Evolutionary conservation across 2,113 vertebrate species (phyloP).

Genomic region (Hucho hucho): DNA sequence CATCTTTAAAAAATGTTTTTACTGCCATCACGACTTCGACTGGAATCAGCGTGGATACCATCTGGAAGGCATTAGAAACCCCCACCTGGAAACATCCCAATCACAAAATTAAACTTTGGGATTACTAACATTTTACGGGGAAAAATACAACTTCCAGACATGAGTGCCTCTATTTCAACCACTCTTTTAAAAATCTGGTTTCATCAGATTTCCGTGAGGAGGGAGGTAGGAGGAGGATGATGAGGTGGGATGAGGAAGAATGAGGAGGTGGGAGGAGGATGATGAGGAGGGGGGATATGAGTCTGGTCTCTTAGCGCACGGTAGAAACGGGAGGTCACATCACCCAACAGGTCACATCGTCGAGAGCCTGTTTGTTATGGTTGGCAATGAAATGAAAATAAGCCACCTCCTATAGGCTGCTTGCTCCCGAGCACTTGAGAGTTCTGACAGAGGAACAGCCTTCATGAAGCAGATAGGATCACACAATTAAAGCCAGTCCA

Average conservation of each 20-base stretch:
- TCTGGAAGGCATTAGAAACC: constrained; percentile 47
- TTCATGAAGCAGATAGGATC: constrained; percentile 6
- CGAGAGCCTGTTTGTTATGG: constrained; percentile 24
- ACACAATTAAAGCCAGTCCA: constrained; percentile 17
- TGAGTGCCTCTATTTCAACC: too few species aligned
- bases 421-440: not conserved
- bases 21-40: constrained; percentile 4
- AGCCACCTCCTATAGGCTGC: not conserved
- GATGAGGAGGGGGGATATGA: too few species aligned
- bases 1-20: too few species aligned
- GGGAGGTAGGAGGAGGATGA: too few species aligned
- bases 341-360: constrained; percentile 16
- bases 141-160: constrained; percentile 24
- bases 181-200: too few species aligned
- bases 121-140: constrained; percentile 39
- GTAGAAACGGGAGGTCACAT: too few species aligned
- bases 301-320: too few species aligned
- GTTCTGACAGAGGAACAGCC: not conserved
- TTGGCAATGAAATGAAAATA: constrained; percentile 35
- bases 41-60: constrained; percentile 39
- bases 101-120: constrained; percentile 44
- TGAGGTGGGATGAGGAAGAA: too few species aligned
- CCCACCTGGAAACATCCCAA: constrained; percentile 46
- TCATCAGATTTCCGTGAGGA: too few species aligned
- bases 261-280: too few species aligned